Conservation (phyloP, 2,797 vertebrate genomes). For the Coregonus suidteri region DNA sequence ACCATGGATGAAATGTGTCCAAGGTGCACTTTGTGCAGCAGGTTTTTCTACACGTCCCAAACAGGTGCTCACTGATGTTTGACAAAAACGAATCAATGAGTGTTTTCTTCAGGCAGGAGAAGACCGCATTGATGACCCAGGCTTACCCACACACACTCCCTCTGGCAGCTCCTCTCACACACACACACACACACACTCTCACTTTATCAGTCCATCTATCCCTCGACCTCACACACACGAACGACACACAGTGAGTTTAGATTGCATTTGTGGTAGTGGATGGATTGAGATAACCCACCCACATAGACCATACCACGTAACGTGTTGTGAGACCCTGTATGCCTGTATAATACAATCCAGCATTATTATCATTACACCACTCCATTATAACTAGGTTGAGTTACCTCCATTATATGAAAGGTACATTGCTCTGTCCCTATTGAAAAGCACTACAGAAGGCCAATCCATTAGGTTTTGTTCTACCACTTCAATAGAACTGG, state of each 20-base stretch:
- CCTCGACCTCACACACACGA: background rate
- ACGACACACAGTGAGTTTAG: slow-evolving; percentile 3
- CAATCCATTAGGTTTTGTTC: slow-evolving; percentile 29
- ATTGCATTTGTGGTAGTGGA: background rate
- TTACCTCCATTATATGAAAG: background rate
- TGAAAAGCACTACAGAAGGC: slow-evolving; percentile 34
- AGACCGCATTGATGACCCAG: background rate
- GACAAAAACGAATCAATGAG: slow-evolving; percentile 51
- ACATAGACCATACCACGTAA: background rate
- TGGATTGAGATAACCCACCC: background rate
- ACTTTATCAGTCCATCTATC: background rate
- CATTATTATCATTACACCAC: background rate
- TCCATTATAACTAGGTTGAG: background rate
- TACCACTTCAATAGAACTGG: slow-evolving; percentile 37
- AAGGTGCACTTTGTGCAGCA: slow-evolving; percentile 31
- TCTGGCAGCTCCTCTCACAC: background rate
- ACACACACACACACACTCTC: slow-evolving; percentile 1
- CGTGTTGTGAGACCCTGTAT: background rate
- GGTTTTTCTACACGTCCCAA: slow-evolving; percentile 49
- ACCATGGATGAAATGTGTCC: slow-evolving; percentile 52
- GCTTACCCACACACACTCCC: background rate
- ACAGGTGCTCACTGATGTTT: slow-evolving; percentile 39
- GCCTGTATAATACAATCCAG: background rate
- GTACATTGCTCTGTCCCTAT: background rate
- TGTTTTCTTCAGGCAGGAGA: slow-evolving; percentile 33